phyloP scores from a whole-genome alignment of 2,113 vertebrate species.

The Siniperca knerii region DNA sequence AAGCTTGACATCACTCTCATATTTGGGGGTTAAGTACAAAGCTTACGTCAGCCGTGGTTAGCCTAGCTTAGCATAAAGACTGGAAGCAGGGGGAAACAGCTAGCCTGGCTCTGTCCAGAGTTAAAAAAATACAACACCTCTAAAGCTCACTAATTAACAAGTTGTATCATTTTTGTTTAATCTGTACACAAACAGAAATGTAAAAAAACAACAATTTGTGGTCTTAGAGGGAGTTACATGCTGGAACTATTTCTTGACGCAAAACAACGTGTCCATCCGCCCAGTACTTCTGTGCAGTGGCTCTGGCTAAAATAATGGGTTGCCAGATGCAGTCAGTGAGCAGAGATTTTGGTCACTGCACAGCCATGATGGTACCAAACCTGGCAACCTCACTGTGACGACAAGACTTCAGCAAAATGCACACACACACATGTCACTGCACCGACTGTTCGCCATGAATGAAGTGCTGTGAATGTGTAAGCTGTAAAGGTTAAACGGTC shows the following conservation, averaged over 20 bases:
- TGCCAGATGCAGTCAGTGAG: neutral
- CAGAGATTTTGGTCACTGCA: neutral
- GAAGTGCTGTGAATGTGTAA: too few relatives aligned
- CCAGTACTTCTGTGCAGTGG: too few relatives aligned
- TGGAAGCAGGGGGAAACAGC: neutral
- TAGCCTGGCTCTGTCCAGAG: neutral
- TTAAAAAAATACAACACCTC: neutral
- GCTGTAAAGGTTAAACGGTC: too few relatives aligned
- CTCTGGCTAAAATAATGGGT: neutral
- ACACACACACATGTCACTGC: too few relatives aligned
- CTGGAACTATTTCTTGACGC: neutral
- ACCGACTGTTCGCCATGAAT: too few relatives aligned
- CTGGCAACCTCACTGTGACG: neutral
- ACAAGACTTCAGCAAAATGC: neutral
- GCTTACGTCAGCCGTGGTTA: neutral
- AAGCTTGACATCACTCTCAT: neutral
- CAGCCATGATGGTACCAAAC: neutral
- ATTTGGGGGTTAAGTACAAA: neutral
- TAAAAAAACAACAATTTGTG: too few relatives aligned
- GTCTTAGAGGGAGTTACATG: too few relatives aligned
- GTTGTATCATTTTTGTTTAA: too few relatives aligned
- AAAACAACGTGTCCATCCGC: neutral
- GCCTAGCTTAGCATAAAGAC: conserved; percentile 13
- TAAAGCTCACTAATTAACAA: neutral
- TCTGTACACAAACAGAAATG: too few relatives aligned